These are phyloP conservation scores for Amazona vittata DNA, from an alignment of 2,113 vertebrate species.

Conservation along the genomic window DNA sequence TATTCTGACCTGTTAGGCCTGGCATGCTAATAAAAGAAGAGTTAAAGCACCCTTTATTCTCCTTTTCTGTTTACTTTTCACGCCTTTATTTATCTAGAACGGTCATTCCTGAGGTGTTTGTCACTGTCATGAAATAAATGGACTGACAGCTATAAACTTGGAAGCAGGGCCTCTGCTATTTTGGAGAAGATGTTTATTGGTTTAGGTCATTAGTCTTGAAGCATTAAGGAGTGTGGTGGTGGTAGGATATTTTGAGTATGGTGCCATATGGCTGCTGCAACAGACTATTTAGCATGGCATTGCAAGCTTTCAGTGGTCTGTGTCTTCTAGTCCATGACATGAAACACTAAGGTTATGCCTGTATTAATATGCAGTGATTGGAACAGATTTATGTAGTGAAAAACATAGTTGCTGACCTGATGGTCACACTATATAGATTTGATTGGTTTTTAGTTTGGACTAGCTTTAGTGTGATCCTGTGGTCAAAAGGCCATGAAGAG, in stretches of 20 bases:
- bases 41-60: background rate
- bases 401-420: background rate
- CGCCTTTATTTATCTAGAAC: background rate
- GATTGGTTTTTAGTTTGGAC: background rate
- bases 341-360: background rate
- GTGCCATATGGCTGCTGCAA: background rate
- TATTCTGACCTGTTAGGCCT: background rate
- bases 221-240: rapidly evolving
- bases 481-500: background rate
- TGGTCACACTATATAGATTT: background rate
- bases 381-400: background rate
- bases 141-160: background rate
- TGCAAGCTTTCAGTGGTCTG: background rate
- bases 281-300: background rate
- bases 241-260: background rate
- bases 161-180: background rate
- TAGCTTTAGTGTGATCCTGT: background rate
- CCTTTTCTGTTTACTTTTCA: background rate
- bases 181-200: background rate
- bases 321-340: background rate
- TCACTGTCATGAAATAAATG: background rate
- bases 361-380: background rate
- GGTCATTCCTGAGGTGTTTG: background rate
- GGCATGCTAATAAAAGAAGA: background rate
- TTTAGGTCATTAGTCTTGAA: background rate